A percentile compares a stretch with the other conserved stretches of the same genome.
Evolutionary conservation across 2,888 invertebrate species (phyloP).

Genomic region (Coremacera marginata): DNA sequence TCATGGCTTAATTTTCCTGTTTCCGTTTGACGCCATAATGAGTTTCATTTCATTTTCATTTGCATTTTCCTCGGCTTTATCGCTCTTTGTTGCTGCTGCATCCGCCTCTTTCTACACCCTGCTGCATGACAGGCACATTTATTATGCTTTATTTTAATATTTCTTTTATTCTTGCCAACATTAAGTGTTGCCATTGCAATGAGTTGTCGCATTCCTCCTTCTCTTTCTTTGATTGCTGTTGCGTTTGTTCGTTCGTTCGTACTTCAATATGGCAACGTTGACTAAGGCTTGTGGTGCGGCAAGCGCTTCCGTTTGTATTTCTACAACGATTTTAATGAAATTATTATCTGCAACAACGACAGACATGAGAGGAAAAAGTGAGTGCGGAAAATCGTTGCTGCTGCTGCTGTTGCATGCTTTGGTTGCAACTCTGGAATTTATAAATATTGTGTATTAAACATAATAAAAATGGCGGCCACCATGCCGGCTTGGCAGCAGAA

Average conservation of each 20-base stretch:
- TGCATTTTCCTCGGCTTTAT: slow-evolving; percentile 27
- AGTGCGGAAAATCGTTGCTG: neutral
- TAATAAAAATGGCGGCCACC: slow-evolving; percentile 2
- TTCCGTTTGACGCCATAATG: slow-evolving; percentile 53
- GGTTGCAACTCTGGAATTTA: neutral
- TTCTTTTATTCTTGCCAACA: slow-evolving; percentile 1
- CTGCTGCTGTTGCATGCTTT: slow-evolving; percentile 7
- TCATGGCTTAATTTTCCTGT: slow-evolving; percentile 58
- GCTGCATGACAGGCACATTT: neutral
- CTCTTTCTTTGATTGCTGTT: neutral
- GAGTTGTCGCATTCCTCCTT: neutral
- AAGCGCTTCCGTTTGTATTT: slow-evolving; percentile 16
- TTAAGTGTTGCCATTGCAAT: slow-evolving; percentile 14
- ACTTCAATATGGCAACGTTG: slow-evolving; percentile 20
- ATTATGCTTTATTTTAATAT: slow-evolving; percentile 15
- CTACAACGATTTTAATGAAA: slow-evolving; percentile 38
- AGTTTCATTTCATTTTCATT: slow-evolving; percentile 44
- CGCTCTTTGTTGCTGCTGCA: neutral
- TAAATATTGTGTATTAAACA: neutral
- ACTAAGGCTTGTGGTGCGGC: neutral
- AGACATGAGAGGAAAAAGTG: neutral
- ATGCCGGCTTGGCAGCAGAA: neutral
- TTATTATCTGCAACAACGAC: slow-evolving; percentile 34
- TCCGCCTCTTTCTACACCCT: neutral
- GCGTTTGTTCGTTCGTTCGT: neutral